phyloP scores from a whole-genome alignment of 92 coral and sea anemone species.

The Diadumene lineata region DNA sequence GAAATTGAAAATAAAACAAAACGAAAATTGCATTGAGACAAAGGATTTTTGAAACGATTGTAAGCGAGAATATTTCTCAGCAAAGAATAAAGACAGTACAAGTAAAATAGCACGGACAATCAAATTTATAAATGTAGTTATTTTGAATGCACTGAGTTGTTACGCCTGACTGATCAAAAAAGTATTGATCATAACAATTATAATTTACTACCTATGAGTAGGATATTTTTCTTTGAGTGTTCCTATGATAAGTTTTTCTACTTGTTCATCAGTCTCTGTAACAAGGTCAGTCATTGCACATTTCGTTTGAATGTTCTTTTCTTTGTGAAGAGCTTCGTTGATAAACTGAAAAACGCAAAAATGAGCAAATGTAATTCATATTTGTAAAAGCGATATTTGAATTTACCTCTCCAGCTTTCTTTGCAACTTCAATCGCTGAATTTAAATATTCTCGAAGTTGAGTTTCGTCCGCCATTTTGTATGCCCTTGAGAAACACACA shows the following conservation, averaged over 20 bases:
- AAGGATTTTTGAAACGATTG: not conserved
- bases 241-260: conserved; percentile 81
- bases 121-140: not conserved
- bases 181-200: too few relatives aligned
- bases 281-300: conserved; percentile 83
- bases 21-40: not conserved
- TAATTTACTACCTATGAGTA: conserved; percentile 44
- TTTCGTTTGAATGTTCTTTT: conserved; percentile 78
- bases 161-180: too few relatives aligned
- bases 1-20: not conserved
- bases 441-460: conserved; percentile 33
- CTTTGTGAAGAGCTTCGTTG: conserved; percentile 78
- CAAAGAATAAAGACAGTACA: too few relatives aligned
- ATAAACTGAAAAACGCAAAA: conserved; percentile 56
- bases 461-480: conserved; percentile 29
- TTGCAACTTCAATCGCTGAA: conserved; percentile 56
- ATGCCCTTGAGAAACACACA: not conserved
- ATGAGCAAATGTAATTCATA: not conserved
- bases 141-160: not conserved
- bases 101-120: not conserved
- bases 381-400: not conserved
- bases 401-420: conserved; percentile 62
- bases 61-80: too few relatives aligned
- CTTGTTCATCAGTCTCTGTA: conserved; percentile 89
- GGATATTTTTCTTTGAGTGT: conserved; percentile 77